Evolutionary conservation across 2,113 vertebrate genomes (phyloP), one percentile per base, ranked within the genome.

Genomic region (crab-eating macaque (Macaca fascicularis)): DNA sequence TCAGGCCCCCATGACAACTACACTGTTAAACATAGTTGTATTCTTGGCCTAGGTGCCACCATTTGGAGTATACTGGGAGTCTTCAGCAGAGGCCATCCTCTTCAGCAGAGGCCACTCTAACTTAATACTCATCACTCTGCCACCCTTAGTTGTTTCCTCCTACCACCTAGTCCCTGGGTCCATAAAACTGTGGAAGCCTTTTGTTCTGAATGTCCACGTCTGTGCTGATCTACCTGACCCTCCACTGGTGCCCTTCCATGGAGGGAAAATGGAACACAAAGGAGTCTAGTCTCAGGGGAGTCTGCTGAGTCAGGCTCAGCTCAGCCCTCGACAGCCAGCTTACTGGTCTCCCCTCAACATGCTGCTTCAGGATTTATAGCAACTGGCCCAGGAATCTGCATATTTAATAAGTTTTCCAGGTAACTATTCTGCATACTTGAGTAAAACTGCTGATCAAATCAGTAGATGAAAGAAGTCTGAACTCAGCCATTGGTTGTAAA

Each of bases 1-100:
- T 69, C 35, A 76, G 43, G 4, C 25, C 2, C 22, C 23, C 30
- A 0, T 1, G 10, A 22, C 5, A 45, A 6, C 16, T 3, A 1
- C 19, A 4, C 30, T 86, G 1, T 69, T 32, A 22, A 12, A 19
- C 0, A 8, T 8, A 55, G 22, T 45, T 84, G 8, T 27, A 32
- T 74, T 67, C 43, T 1, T 45, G 16, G 0, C 2, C 12, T 2
- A 19, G 32, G 1, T 19, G 32, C 5, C 11, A n/a, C 32, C 20
- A 38, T 35, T n/a, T 61, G 61, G 67, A 45, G 23, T 19, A 9
- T 69, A 52, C 1, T 67, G 48, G n/a, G 35, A 17, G 8, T 35
- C 14, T 85, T 93, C 8, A 9, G 23, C 59, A 64, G 14, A 70
- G 27, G 0, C 7, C 9, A 72, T 92, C 48, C 17, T 35, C 19